A percentile compares a stretch with the other conserved stretches of the same genome.
Conservation (phyloP, 2,113 vertebrate species). For the Pipa parva region DNA sequence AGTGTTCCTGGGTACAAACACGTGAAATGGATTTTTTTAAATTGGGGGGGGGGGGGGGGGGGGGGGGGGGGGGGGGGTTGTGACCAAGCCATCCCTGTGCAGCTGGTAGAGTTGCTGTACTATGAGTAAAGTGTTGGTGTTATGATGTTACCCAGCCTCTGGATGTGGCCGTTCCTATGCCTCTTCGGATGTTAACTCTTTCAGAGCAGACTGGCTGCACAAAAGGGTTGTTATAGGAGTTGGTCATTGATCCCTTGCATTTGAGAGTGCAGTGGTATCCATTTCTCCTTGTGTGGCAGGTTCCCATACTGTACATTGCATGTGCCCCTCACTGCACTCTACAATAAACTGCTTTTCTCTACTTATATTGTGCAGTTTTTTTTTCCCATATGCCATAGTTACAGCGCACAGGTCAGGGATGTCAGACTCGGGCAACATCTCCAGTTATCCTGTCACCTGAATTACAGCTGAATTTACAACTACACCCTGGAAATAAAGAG, state of each 20-base stretch:
- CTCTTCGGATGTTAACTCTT: background rate
- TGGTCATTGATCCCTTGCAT: background rate
- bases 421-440: too few species aligned
- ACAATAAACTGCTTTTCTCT: conserved; percentile 32
- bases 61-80: background rate
- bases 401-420: too few species aligned
- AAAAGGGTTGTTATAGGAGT: background rate
- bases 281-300: background rate
- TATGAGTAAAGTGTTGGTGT: background rate
- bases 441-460: too few species aligned
- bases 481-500: too few species aligned
- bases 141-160: background rate
- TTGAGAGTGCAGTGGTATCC: background rate
- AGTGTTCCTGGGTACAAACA: conserved; percentile 11
- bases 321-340: conserved; percentile 7
- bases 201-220: background rate
- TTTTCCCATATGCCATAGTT: too few species aligned
- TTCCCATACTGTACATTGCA: conserved; percentile 8
- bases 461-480: too few species aligned
- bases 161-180: background rate
- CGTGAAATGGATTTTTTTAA: background rate
- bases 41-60: too few species aligned
- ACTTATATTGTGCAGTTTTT: too few species aligned
- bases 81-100: background rate
- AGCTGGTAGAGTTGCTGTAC: background rate